Base-by-base conservation (phyloP, 2,888 invertebrate genomes). In the Drosophila cracens region DNA sequence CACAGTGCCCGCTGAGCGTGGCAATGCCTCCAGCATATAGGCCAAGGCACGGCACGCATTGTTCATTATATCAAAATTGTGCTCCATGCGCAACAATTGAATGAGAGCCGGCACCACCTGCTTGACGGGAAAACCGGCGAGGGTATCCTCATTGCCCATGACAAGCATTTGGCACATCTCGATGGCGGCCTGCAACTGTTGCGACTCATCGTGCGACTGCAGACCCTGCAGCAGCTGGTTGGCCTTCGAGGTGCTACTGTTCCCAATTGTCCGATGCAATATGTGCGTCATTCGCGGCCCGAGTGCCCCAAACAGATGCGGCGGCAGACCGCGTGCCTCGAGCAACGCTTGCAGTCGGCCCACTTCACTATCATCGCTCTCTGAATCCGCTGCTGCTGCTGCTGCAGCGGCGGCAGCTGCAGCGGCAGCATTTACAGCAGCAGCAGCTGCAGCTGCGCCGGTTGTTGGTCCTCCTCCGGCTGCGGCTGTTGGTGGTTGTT, bases 21-120 rank as follows among this genome's bases (percentile, higher is more conserved):
- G 99, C 81, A 99, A 93, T 0, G 99, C 99, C 93, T 99, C 99
- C 96, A 99, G 96, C 99, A 99, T 99, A 94, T 99, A 99, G 0
- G 99, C 99, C 46, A 99, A 95, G 1, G 99, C 99, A 49, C 99
- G 96, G 92, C 99, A 99, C 0, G 99, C 99, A 93, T 99, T 98
- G 92, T 99, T 98, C 99, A 99, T 99, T 95, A 99, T 98, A 93
- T 99, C 99, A 94, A 99, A 99, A 94, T 99, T 99, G 93, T 99
- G 98, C 92, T 99, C 99, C 95, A 99, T 98, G 60, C 98, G 97
- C 29, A 99, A 95, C 68, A 99, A 94, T 88, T 96, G 96, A 76
- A 99, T 97, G 43, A 99, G 95, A 8, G 98, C 98, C 1, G 99
- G 99, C 56, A 99, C 99, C 21, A 99, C 99, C 93, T 99, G 98